A percentile compares a stretch with the other conserved stretches of the same genome.
Conservation (phyloP, 2,113 vertebrate species). For the Cinclus mexicanus region DNA sequence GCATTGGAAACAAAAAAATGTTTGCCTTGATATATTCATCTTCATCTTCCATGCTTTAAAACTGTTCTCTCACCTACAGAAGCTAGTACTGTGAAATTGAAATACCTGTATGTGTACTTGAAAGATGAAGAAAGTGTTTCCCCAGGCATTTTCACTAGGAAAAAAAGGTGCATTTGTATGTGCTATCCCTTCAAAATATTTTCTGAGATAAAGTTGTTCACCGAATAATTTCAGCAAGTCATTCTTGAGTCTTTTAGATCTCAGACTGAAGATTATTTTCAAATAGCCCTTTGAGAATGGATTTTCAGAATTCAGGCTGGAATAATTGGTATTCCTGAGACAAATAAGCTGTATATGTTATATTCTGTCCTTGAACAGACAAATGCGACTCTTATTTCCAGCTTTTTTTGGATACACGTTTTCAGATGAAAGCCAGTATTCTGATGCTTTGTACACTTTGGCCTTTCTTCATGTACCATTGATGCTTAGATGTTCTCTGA, state of each 20-base stretch:
- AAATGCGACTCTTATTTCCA: not conserved
- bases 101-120: not conserved
- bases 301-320: not conserved
- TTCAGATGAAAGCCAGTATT: not conserved
- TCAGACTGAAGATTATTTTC: constrained; percentile 8
- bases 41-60: not conserved
- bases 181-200: constrained; percentile 10
- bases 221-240: constrained; percentile 14
- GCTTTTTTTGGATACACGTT: not conserved
- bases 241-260: constrained; percentile 29
- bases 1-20: not conserved
- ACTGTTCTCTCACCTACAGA: not conserved
- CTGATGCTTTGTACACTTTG: not conserved
- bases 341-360: not conserved
- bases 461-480: not conserved
- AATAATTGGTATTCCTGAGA: not conserved
- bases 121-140: constrained; percentile 19
- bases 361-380: not conserved
- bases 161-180: not conserved
- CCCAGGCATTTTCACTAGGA: not conserved
- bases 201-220: constrained; percentile 23
- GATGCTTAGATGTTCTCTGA: not conserved
- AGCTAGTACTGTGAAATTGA: constrained; percentile 1
- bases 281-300: constrained; percentile 6
- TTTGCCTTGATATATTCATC: not conserved